A percentile compares a stretch with the other conserved stretches of the same genome.
Conservation (phyloP, 2,888 invertebrate species). For the Cryptus armator region DNA sequence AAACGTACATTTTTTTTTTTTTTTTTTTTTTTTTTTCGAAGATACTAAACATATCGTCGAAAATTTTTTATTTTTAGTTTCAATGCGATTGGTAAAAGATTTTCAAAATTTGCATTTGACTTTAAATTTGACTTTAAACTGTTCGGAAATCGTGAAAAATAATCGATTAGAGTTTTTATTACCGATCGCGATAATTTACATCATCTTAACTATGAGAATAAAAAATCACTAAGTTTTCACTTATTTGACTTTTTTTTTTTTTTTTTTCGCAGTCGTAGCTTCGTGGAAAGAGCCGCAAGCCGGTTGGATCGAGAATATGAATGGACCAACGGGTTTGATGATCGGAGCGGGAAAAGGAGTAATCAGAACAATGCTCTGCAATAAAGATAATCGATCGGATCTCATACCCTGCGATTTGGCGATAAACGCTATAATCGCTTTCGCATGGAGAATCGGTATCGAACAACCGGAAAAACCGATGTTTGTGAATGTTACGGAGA, state of each 20-base stretch:
- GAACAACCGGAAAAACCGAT: constrained; percentile 85
- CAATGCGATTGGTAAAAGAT: no score
- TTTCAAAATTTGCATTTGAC: no score
- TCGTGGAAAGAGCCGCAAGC: constrained; percentile 91
- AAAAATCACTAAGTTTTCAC: not conserved
- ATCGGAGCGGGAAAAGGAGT: constrained; percentile 94
- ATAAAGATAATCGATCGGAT: constrained; percentile 88
- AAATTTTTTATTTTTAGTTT: no score
- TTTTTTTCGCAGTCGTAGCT: constrained; percentile 89
- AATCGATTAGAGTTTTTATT: no score
- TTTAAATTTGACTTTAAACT: no score
- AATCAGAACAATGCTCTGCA: constrained; percentile 93
- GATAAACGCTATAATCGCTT: constrained; percentile 92
- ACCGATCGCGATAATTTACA: no score
- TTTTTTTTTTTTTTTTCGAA: no score
- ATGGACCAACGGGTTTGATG: constrained; percentile 95
- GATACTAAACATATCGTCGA: no score
- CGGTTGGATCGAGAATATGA: constrained; percentile 97
- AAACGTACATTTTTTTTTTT: no score
- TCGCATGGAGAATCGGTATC: constrained; percentile 89
- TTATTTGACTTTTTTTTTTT: not conserved
- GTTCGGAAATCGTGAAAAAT: no score
- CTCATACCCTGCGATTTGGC: constrained; percentile 92
- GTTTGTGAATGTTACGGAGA: constrained; percentile 93
- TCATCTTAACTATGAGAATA: not conserved